These are phyloP conservation scores for Adelphocoris suturalis DNA, from an alignment of 2,888 invertebrate genomes.

Conservation along the genomic window DNA sequence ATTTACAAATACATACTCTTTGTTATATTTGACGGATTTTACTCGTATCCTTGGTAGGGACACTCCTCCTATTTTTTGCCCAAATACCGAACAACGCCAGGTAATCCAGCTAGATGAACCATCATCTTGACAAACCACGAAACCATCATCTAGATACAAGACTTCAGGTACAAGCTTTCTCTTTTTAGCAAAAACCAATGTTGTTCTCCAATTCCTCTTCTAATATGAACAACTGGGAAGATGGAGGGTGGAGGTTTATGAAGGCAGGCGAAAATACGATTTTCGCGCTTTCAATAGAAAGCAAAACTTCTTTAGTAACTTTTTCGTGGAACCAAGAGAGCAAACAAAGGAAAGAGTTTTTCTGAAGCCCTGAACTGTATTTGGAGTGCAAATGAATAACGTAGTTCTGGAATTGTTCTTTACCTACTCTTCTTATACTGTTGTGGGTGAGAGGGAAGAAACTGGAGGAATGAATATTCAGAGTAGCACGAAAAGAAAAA, in stretches of 20 bases:
- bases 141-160: too few relatives aligned
- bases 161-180: too few relatives aligned
- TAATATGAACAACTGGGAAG: neutral
- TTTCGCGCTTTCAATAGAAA: neutral
- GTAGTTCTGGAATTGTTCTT: conserved; percentile 16
- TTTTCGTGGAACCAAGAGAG: neutral
- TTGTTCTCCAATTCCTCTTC: neutral
- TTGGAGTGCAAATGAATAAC: conserved; percentile 40
- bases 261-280: neutral
- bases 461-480: conserved; percentile 60
- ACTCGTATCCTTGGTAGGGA: too few relatives aligned
- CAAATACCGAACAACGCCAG: too few relatives aligned
- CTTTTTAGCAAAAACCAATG: too few relatives aligned
- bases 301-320: neutral
- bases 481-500: neutral
- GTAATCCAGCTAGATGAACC: too few relatives aligned
- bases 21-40: too few relatives aligned
- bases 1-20: too few relatives aligned
- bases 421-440: neutral
- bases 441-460: neutral
- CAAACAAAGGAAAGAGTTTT: neutral
- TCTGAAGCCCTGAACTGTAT: neutral
- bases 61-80: too few relatives aligned
- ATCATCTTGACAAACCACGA: too few relatives aligned
- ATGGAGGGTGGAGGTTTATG: too few relatives aligned